Conservation (phyloP, 2,888 invertebrate species). For the Ormyrus nitidulus region DNA sequence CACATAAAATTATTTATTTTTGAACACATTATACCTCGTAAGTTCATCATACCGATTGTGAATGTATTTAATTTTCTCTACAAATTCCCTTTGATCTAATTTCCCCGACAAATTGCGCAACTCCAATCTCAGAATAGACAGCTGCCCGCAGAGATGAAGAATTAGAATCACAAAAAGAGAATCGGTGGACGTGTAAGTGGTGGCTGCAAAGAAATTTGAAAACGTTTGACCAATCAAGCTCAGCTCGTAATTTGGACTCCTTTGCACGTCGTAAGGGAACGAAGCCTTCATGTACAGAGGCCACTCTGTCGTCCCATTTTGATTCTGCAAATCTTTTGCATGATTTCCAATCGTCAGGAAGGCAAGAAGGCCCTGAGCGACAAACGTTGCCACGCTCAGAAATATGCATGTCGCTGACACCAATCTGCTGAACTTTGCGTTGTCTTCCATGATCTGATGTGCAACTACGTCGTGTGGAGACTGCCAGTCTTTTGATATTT, state of each 20-base stretch:
- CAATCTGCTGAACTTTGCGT: slow-evolving; percentile 53
- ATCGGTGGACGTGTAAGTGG: slow-evolving; percentile 62
- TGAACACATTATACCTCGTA: not conserved
- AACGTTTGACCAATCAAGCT: slow-evolving; percentile 62
- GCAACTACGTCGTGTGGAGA: not conserved
- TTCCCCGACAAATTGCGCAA: not conserved
- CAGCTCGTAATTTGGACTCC: slow-evolving; percentile 60
- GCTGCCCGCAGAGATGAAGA: slow-evolving; percentile 65
- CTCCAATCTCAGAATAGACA: slow-evolving; percentile 45
- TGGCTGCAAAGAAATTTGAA: slow-evolving; percentile 57
- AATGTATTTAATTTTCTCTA: not conserved
- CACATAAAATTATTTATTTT: too few relatives aligned
- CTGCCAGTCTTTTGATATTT: slow-evolving; percentile 50
- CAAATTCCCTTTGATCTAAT: not conserved
- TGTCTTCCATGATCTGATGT: slow-evolving; percentile 53
- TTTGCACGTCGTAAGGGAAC: slow-evolving; percentile 62
- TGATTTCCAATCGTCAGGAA: not conserved
- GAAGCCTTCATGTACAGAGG: slow-evolving; percentile 48
- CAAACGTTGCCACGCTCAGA: slow-evolving; percentile 48
- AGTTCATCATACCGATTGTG: slow-evolving; percentile 20
- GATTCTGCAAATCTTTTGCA: not conserved
- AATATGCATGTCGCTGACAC: slow-evolving; percentile 55
- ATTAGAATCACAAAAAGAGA: slow-evolving; percentile 61
- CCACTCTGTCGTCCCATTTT: slow-evolving; percentile 24
- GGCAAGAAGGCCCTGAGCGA: not conserved